phyloP scores from a whole-genome alignment of 2,797 vertebrate species.

The Valencia hispanica region DNA sequence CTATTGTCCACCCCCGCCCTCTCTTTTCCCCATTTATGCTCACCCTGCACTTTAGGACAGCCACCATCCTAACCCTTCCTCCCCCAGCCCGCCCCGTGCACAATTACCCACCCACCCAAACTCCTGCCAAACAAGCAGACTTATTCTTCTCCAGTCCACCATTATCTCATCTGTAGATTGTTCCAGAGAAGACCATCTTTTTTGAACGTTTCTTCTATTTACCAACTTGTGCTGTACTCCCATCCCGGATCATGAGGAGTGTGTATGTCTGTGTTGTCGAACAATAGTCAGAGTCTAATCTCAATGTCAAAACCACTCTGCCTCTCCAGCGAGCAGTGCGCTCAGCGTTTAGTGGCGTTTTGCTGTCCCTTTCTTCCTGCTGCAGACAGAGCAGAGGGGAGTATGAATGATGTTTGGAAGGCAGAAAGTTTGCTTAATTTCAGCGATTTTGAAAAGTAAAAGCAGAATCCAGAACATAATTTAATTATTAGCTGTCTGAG shows the following conservation, averaged over 20 bases:
- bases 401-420: conserved; percentile 34
- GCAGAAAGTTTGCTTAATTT: conserved; percentile 43
- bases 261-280: conserved; percentile 88
- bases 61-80: conserved; percentile 31
- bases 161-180: conserved; percentile 93
- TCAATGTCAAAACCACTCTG: conserved; percentile 99
- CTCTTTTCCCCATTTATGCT: conserved; percentile 72
- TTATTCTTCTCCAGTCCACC: conserved; percentile 87
- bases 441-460: conserved; percentile 6
- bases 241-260: conserved; percentile 87
- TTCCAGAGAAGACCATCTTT: conserved; percentile 88
- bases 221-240: conserved; percentile 85
- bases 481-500: conserved; percentile 77
- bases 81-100: not conserved
- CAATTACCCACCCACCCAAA: conserved; percentile 52
- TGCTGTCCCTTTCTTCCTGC: conserved; percentile 90
- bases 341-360: conserved; percentile 99
- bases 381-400: conserved; percentile 68
- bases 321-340: conserved; percentile 95
- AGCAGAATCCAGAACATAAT: conserved; percentile 1
- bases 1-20: conserved; percentile 71
- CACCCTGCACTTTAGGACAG: conserved; percentile 75
- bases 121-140: conserved; percentile 90
- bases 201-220: conserved; percentile 43
- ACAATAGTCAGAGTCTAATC: conserved; percentile 98